phyloP scores from a whole-genome alignment of 2,797 vertebrate species.

The Parambassis ranga region DNA sequence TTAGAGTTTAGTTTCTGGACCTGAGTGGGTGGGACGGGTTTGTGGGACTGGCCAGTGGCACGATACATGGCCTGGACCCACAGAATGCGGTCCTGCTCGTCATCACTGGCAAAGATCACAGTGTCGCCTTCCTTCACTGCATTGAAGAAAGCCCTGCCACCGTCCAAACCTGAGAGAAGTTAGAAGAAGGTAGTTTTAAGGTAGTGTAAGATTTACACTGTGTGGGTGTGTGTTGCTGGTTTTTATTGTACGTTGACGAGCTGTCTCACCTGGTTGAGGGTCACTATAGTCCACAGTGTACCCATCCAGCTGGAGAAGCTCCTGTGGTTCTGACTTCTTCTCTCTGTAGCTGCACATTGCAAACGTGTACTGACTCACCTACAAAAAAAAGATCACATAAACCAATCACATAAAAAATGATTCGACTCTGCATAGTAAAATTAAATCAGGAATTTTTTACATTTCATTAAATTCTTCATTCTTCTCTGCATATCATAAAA shows the following conservation, averaged over 20 bases:
- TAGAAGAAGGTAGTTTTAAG: not conserved
- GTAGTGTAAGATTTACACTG: not conserved
- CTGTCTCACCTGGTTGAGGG: slow-evolving; percentile 91
- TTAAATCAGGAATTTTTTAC: too few relatives aligned
- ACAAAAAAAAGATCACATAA: slow-evolving; percentile 36
- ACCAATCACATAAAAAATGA: not conserved
- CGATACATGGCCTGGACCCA: slow-evolving; percentile 99
- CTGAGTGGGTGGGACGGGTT: slow-evolving; percentile 98
- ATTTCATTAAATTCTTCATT: not conserved
- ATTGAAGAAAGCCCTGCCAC: slow-evolving; percentile 97
- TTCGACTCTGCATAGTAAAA: not conserved
- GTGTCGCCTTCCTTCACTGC: slow-evolving; percentile 99
- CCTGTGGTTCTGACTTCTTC: slow-evolving; percentile 98
- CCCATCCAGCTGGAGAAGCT: slow-evolving; percentile 95
- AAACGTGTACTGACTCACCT: slow-evolving; percentile 99
- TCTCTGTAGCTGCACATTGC: slow-evolving; percentile 99
- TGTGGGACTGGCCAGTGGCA: slow-evolving; percentile 98
- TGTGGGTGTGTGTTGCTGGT: not conserved
- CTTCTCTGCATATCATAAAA: not conserved
- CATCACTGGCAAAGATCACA: slow-evolving; percentile 98
- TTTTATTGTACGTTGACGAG: not conserved
- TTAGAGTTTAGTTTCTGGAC: slow-evolving; percentile 99
- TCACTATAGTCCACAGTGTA: slow-evolving; percentile 99
- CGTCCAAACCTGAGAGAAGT: slow-evolving; percentile 89
- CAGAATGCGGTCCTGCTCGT: slow-evolving; percentile 98